Conservation (phyloP, 1,140 invertebrate genomes). For the Drosophila repletoides region DNA sequence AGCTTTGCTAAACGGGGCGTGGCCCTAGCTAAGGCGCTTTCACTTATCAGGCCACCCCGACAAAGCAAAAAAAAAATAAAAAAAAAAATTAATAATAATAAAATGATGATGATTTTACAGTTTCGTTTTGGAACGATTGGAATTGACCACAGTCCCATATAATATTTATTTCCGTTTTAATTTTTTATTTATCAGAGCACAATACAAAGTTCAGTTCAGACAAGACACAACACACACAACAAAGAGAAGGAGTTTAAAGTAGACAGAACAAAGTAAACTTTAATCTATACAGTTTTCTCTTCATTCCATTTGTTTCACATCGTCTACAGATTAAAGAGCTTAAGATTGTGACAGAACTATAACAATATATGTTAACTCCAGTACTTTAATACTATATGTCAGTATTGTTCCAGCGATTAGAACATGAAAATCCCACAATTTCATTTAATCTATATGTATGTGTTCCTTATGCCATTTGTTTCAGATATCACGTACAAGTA, state of each 20-base stretch:
- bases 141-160: neutral
- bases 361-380: too few species aligned
- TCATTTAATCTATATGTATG: too few species aligned
- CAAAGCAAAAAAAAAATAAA: neutral
- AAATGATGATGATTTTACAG: constrained; percentile 14
- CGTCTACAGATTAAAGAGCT: too few species aligned
- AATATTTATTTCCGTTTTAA: neutral
- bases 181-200: constrained; percentile 21
- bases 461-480: neutral
- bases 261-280: constrained; percentile 10
- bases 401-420: too few species aligned
- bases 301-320: too few species aligned
- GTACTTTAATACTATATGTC: too few species aligned
- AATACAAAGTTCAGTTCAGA: constrained; percentile 20
- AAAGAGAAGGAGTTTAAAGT: constrained; percentile 10
- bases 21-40: constrained; percentile 2
- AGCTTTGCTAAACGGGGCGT: constrained; percentile 15
- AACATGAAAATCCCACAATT: too few species aligned
- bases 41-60: constrained; percentile 26
- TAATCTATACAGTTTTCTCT: constrained; percentile 19
- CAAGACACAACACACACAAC: too few species aligned
- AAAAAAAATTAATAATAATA: neutral
- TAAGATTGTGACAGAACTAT: too few species aligned
- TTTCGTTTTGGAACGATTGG: constrained; percentile 9
- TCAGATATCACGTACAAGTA: constrained; percentile 9